Percentiles rank a stretch among this genome's conserved stretches.
phyloP scores from a whole-genome alignment of 2,888 invertebrate genomes.

The Apocheima hispidaria region DNA sequence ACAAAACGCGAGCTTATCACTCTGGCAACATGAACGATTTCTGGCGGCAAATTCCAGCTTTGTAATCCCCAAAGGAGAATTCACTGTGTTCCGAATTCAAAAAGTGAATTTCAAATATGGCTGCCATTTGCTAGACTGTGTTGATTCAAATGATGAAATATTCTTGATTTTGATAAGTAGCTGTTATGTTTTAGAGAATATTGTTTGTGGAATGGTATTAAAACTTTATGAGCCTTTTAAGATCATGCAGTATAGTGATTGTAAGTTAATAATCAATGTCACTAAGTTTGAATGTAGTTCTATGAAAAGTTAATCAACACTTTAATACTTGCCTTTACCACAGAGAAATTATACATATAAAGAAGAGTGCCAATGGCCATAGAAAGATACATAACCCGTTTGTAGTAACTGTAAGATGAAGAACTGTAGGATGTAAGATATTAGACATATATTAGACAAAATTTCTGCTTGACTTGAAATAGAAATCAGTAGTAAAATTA shows the following conservation, averaged over 20 bases:
- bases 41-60: conserved; percentile 76
- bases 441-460: no score
- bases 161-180: conserved; percentile 68
- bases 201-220: conserved; percentile 55
- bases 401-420: no score
- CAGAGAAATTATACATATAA: no score
- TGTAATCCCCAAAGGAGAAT: conserved; percentile 68
- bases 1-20: conserved; percentile 72
- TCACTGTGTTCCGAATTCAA: conserved; percentile 61
- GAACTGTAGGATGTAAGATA: no score
- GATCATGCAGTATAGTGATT: conserved; percentile 38
- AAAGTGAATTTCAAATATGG: conserved; percentile 67
- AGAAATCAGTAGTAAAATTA: no score
- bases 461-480: no score
- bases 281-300: conserved; percentile 67
- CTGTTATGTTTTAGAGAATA: conserved; percentile 56
- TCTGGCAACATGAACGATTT: conserved; percentile 86
- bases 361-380: no score
- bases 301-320: conserved; percentile 19
- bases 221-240: conserved; percentile 45
- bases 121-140: conserved; percentile 61
- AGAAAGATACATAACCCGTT: no score
- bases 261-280: conserved; percentile 70
- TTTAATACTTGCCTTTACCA: no score
- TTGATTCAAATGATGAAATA: conserved; percentile 55